Evolutionary conservation across 2,888 invertebrate species (phyloP), one percentile per base, ranked within the genome.

Genomic region (Agonopterix arenella): DNA sequence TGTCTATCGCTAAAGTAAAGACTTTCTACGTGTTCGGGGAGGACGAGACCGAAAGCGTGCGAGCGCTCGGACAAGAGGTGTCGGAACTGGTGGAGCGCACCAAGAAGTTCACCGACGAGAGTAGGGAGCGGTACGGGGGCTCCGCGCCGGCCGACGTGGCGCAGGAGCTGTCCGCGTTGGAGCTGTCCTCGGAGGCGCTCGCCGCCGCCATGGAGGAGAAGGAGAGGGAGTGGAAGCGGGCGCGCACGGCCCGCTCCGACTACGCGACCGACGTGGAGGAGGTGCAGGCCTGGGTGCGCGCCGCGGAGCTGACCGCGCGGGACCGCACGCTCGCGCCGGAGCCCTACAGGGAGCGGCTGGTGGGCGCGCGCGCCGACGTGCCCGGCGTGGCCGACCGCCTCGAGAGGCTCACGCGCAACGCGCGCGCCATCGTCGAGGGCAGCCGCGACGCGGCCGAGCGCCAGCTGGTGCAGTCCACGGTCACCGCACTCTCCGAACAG

Each of bases 161-260:
- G 55, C 94, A 95, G 81, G 93, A 95, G 84, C 88, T 97, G 61
- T 96, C 95, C 47, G 92, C 94, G 56, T 90, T 97, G 68, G 97
- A 97, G 82, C 84, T 97, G 60, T 90, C 95, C 50, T 92, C 94
- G 46, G 97, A 97, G 80, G 92, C 93, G 56, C 90, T 96, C 50
- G 91, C 92, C 48, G 93, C 93, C 65, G 92, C 92, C 47, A 95
- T 97, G 95, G 97, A 96, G 71, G 95, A 96, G 70, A 96, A 96
- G 79, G 93, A 94, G 70, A 92, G 95, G 74, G 96, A 96, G 77
- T 94, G 95, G 84, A 96, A 96, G 77, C 93, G 96, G 57, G 97
- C 97, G 18, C 92, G 93, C 66, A 95, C 95, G 11, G 91, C 95
- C 52, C 92, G 96, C 51, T 91, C 93, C 47, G 97, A 97, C 61